These are phyloP conservation scores for Scalopus aquaticus DNA, from an alignment of 2,113 vertebrate species.

Conservation along the genomic window DNA sequence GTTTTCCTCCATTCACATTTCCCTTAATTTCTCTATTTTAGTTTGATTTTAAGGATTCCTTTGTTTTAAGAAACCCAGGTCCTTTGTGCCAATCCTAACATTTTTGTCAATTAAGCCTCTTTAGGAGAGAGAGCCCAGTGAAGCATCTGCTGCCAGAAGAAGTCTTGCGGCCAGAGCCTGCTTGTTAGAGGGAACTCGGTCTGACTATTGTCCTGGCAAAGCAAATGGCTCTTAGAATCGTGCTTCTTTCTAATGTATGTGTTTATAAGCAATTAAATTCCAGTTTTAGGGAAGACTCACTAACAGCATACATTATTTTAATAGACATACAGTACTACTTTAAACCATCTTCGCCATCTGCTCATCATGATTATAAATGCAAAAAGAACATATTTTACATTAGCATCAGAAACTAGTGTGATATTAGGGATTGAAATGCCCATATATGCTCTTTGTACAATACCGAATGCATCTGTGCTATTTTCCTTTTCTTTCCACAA, in stretches of 20 bases:
- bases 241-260: constrained; percentile 84
- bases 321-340: constrained; percentile 88
- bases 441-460: constrained; percentile 85
- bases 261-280: constrained; percentile 87
- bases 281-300: constrained; percentile 84
- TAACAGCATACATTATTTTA: constrained; percentile 89
- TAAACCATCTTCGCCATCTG: constrained; percentile 88
- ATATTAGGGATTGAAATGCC: constrained; percentile 86
- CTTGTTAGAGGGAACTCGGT: constrained; percentile 72
- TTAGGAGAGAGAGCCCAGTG: constrained; percentile 60
- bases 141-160: constrained; percentile 81
- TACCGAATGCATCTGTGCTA: constrained; percentile 85
- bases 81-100: constrained; percentile 73
- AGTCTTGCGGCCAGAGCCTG: constrained; percentile 78
- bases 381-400: constrained; percentile 88
- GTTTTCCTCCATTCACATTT: neutral
- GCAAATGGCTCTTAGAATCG: constrained; percentile 79
- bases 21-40: constrained; percentile 40
- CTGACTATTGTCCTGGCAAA: constrained; percentile 81
- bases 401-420: constrained; percentile 88
- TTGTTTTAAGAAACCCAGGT: constrained; percentile 76
- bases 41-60: constrained; percentile 43
- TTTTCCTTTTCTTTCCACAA: constrained; percentile 73
- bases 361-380: constrained; percentile 89
- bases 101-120: constrained; percentile 81